These are phyloP conservation scores for Ctenopoma multispine DNA, from an alignment of 2,797 vertebrate genomes.

Conservation along the genomic window DNA sequence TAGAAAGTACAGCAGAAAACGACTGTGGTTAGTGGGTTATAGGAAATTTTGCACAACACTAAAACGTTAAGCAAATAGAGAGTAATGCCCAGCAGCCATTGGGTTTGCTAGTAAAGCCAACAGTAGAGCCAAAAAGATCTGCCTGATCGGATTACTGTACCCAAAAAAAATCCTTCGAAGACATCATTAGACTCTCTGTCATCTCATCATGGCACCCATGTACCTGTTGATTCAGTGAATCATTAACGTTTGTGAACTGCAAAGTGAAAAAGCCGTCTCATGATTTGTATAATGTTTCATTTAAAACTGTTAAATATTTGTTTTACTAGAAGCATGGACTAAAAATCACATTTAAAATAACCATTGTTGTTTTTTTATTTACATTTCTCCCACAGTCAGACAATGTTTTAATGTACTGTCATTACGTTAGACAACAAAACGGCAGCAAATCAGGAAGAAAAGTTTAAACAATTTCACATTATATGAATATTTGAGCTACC, in stretches of 20 bases:
- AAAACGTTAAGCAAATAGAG: constrained; percentile 36
- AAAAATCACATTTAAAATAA: constrained; percentile 12
- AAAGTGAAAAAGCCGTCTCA: background rate
- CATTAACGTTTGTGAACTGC: constrained; percentile 17
- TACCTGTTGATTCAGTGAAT: constrained; percentile 86
- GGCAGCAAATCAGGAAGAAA: background rate
- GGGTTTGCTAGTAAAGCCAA: constrained; percentile 55
- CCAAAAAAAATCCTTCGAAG: constrained; percentile 86
- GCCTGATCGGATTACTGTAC: constrained; percentile 88
- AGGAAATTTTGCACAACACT: constrained; percentile 44
- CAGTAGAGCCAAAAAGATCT: constrained; percentile 54
- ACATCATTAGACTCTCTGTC: constrained; percentile 81
- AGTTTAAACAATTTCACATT: background rate
- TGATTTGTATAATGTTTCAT: background rate
- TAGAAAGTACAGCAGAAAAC: constrained; percentile 30
- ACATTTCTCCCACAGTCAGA: background rate
- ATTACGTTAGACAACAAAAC: background rate
- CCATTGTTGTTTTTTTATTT: background rate
- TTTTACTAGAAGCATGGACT: background rate
- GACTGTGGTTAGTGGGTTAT: constrained; percentile 74
- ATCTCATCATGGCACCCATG: constrained; percentile 89
- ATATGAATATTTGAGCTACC: background rate
- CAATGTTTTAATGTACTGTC: background rate
- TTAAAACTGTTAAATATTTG: background rate
- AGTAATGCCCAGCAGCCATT: constrained; percentile 45